These are phyloP conservation scores for Archilochus colubris DNA, from an alignment of 2,113 vertebrate species.

Conservation along the genomic window DNA sequence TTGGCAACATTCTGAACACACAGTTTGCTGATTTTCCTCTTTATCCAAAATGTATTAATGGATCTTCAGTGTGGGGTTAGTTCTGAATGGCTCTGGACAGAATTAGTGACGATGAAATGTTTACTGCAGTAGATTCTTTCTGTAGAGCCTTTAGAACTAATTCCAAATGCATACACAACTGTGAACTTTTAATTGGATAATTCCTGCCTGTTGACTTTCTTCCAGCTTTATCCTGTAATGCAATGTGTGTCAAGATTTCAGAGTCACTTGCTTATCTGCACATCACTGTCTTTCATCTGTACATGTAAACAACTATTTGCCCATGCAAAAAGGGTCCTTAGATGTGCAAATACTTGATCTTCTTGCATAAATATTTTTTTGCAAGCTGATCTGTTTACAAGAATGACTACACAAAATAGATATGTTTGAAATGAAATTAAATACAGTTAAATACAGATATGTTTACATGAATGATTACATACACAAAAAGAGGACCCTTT, in stretches of 20 bases:
- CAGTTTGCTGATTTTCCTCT: conserved; percentile 9
- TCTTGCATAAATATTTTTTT: conserved; percentile 44
- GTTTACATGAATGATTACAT: neutral
- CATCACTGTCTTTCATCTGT: neutral
- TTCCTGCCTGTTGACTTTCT: conserved; percentile 55
- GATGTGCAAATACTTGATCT: conserved; percentile 46
- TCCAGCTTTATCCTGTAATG: conserved; percentile 48
- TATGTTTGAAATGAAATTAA: conserved; percentile 36
- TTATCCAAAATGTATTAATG: conserved; percentile 14
- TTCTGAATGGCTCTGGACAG: conserved; percentile 52
- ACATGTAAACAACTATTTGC: conserved; percentile 46
- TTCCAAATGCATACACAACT: conserved; percentile 60
- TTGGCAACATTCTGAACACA: conserved; percentile 28
- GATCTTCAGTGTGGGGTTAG: neutral
- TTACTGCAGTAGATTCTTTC: conserved; percentile 46
- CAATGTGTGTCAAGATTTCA: conserved; percentile 48
- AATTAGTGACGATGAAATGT: conserved; percentile 58
- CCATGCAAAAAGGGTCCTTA: conserved; percentile 47
- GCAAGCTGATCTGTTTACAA: conserved; percentile 29
- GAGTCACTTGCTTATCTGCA: conserved; percentile 20
- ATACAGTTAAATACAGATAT: conserved; percentile 20
- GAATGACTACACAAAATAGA: conserved; percentile 8
- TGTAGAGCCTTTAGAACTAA: conserved; percentile 53
- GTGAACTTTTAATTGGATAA: conserved; percentile 46
- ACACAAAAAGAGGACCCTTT: neutral